Percentiles rank a stretch among this genome's conserved stretches.
Conservation (phyloP, 2,113 vertebrate genomes). For the Copsychus sechellarum region DNA sequence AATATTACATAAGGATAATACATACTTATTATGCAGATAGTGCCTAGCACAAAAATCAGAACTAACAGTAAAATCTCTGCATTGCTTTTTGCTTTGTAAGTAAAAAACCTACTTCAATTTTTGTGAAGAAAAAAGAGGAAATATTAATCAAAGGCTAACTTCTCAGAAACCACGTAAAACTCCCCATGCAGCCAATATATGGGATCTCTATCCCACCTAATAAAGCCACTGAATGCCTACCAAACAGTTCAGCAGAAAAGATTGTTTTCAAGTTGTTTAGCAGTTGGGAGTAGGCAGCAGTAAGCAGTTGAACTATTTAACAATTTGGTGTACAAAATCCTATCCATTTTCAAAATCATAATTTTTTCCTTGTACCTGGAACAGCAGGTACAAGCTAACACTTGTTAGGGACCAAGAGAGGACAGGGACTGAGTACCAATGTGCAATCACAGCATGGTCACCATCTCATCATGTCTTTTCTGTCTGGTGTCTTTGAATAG, state of each 20-base stretch:
- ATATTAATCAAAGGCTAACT: background rate
- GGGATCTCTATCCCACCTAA: background rate
- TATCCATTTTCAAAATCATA: background rate
- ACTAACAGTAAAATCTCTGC: background rate
- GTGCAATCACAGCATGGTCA: background rate
- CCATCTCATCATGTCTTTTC: background rate
- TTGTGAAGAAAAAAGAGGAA: background rate
- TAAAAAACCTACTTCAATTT: background rate
- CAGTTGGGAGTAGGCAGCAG: background rate
- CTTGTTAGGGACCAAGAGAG: background rate
- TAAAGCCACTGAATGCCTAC: background rate
- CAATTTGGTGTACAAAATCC: background rate
- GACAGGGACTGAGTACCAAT: background rate
- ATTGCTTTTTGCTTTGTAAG: background rate
- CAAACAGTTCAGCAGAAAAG: background rate
- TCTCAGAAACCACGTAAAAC: background rate
- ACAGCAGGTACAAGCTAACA: background rate
- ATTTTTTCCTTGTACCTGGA: background rate
- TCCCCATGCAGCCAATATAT: fast-evolving
- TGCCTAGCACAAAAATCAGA: background rate
- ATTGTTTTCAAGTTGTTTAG: background rate
- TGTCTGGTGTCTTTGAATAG: background rate
- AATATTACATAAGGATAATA: background rate
- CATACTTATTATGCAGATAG: background rate
- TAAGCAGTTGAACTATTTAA: background rate